Evolutionary conservation across 2,888 invertebrate species (phyloP).

Genomic region (Congeria kusceri): DNA sequence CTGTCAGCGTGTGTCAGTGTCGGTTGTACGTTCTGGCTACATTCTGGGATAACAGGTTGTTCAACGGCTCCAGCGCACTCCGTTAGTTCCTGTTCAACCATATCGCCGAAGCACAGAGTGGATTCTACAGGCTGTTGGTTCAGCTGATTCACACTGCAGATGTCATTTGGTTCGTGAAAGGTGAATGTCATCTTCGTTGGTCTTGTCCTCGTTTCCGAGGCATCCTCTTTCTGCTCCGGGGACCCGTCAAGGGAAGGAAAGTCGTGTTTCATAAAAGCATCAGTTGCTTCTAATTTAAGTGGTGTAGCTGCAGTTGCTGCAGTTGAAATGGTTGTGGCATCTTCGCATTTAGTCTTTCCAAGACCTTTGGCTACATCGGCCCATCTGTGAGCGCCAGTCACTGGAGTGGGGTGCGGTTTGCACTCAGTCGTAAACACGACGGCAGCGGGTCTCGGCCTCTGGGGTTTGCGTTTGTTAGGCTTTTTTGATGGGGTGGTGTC

Average conservation of each 20-base stretch:
- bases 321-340: no score
- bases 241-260: slow-evolving; percentile 46
- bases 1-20: neutral
- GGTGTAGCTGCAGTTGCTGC: neutral
- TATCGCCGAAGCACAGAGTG: neutral
- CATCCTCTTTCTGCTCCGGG: neutral
- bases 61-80: neutral
- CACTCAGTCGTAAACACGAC: neutral
- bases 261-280: slow-evolving; percentile 22
- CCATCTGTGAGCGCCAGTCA: slow-evolving; percentile 43
- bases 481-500: neutral
- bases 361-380: slow-evolving; percentile 64
- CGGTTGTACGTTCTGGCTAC: neutral
- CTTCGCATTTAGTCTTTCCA: neutral
- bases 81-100: neutral
- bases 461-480: slow-evolving; percentile 5
- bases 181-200: slow-evolving; percentile 40
- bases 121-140: neutral
- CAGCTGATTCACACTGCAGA: neutral
- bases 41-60: neutral
- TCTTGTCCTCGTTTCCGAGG: neutral
- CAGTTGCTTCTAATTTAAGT: neutral
- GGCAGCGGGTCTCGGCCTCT: neutral
- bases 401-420: slow-evolving; percentile 1
- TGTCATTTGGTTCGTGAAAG: slow-evolving; percentile 25